Evolutionary conservation across 2,797 vertebrate genomes (phyloP), one percentile per base, ranked within the genome.

Genomic region (Neosilurus hyrtlii): DNA sequence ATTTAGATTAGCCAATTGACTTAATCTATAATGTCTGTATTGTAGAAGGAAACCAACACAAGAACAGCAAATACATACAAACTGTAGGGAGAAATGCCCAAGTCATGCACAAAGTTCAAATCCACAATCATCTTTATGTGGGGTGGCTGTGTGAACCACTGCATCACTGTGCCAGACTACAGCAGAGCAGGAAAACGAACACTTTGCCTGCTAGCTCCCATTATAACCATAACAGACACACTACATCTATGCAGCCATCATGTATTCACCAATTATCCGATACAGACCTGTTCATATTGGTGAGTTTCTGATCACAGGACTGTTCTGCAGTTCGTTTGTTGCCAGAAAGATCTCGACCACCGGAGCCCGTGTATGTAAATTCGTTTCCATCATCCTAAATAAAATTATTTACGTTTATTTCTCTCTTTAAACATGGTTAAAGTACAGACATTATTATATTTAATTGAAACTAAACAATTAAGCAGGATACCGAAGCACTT

Each of bases 281-380:
- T 57, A 37, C 91, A 0, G 78, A 99, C 98, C 97, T 94, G 94
- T 99, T 99, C 96, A 97, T 99, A 85, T 99, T 98, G 87, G 97
- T 98, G 61, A 99, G 96, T 71, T 99, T 99, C 89, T 99, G 98
- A 81, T 99, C 98, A 81, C 97, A 99, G 0, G 97, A 99, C 87
- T 99, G 98, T 74, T 98, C 98, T 0, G 98, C 98, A 0, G 98
- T 99, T 52, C 98, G 95, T 73, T 99, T 99, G 92, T 99, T 99
- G 70, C 98, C 98, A 0, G 97, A 99, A 1, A 99, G 95, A 88
- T 99, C 98, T 2, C 98, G 93, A 0, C 98, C 98, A 1, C 98
- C 98, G 0, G 97, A 99, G 18, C 98, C 98, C 0, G 98, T 99
- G 83, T 99, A 99, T 0, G 97, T 99, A 91, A 99, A 99, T 83